Conservation (phyloP, 2,113 vertebrate species). For the Microcebus ravelobensis region DNA sequence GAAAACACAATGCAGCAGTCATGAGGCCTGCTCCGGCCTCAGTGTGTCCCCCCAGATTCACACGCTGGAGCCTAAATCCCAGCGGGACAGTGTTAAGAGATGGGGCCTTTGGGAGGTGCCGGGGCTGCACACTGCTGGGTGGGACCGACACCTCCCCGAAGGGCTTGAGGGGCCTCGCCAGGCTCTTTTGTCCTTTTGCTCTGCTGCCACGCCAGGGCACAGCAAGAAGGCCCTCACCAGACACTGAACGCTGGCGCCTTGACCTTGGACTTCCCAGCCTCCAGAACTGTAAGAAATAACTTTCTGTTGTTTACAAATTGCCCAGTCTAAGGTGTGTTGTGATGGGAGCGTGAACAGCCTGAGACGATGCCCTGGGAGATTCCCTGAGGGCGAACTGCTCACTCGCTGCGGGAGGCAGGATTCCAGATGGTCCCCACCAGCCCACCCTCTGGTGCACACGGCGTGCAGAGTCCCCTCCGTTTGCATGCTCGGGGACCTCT, state of each 20-base stretch:
- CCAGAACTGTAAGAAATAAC: no score
- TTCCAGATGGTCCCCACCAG: background rate
- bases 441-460: rapidly evolving
- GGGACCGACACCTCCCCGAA: background rate
- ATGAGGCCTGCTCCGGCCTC: background rate
- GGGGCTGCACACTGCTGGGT: background rate
- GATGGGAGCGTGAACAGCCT: background rate
- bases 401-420: background rate
- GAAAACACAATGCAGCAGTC: background rate
- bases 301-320: no score
- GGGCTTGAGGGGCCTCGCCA: background rate
- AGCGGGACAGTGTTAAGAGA: background rate
- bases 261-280: no score
- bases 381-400: background rate
- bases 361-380: background rate
- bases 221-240: background rate
- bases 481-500: rapidly evolving
- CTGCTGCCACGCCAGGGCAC: background rate
- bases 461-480: no score
- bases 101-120: background rate
- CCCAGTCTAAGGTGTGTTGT: background rate
- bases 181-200: background rate
- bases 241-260: background rate
- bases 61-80: background rate
- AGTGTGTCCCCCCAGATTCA: background rate